Evolutionary conservation across 1,140 invertebrate genomes (phyloP), one percentile per base, ranked within the genome.

Genomic region (Drosophila jambulina): DNA sequence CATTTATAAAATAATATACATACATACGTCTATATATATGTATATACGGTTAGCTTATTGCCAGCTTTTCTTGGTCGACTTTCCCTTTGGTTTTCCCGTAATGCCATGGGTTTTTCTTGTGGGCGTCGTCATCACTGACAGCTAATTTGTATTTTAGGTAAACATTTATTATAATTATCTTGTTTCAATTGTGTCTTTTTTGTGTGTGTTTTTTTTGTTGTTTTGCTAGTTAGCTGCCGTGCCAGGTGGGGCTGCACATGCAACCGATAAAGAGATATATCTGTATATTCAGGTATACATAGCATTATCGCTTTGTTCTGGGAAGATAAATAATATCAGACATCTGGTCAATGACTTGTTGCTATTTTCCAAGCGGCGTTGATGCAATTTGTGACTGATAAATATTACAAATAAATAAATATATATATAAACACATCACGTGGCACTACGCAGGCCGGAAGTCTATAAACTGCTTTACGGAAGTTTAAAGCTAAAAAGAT

Each of bases 271-370:
- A 45, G 56, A 43, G n/a, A 60, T 34, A 19, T 58, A 56, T 48
- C 46, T 48, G 15, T 56, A 7, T 25, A 19, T 40, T 17, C 36
- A 17, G 36, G 13, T 15, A 34, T 19, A 53, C 19, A 9, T 21
- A 7, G 7, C 23, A 36, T 42, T 32, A 59, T 60, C 45, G 36
- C 32, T 34, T 54, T 54, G 53, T 54, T 54, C 53, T 54, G 13
- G 32, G 4, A 8, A 46, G 23, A 57, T 57, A 40, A 42, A 57
- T 42, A 23, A 57, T 40, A 61, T 69, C 60, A 34, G 21, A 23
- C 34, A 19, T 70, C 42, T 71, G 69, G 69, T 71, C 69, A 59
- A 48, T 48, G 65, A 71, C 69, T 71, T 12, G 43, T 34, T 57
- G 12, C 13, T 27, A 27, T 62, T 19, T 17, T 27, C 23, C 23